Conservation (phyloP, 2,888 invertebrate genomes). For the Prenolepis imparis region DNA sequence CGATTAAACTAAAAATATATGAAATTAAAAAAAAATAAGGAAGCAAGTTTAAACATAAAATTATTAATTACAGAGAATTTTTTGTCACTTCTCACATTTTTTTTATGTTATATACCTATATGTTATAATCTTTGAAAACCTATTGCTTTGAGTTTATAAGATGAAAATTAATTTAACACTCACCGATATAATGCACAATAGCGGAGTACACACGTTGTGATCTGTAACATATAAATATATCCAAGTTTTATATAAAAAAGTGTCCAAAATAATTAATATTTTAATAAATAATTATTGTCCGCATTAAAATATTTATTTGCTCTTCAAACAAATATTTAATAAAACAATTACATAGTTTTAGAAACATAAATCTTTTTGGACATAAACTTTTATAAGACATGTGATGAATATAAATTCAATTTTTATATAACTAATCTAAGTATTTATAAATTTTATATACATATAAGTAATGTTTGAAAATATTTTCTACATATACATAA, state of each 20-base stretch:
- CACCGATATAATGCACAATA: neutral
- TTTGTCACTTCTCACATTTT: neutral
- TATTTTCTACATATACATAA: neutral
- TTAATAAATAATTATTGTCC: neutral
- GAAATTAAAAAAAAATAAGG: neutral
- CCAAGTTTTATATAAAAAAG: slow-evolving; percentile 2
- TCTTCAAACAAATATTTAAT: neutral
- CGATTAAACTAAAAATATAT: neutral
- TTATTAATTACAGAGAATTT: neutral
- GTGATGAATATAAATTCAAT: neutral
- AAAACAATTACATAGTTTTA: neutral
- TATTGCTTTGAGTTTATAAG: neutral
- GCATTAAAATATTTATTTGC: neutral
- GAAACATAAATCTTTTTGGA: neutral
- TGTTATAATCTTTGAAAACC: neutral
- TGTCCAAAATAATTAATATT: slow-evolving; percentile 7
- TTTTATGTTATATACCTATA: neutral
- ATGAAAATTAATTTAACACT: neutral
- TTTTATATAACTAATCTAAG: neutral
- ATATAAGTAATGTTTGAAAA: neutral
- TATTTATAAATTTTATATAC: neutral
- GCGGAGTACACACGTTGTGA: slow-evolving; percentile 6
- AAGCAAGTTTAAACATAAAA: neutral
- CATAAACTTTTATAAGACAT: neutral
- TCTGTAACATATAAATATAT: slow-evolving; percentile 7